Base-by-base conservation (phyloP, 2,888 invertebrate species). In the Anarsia innoxiella region DNA sequence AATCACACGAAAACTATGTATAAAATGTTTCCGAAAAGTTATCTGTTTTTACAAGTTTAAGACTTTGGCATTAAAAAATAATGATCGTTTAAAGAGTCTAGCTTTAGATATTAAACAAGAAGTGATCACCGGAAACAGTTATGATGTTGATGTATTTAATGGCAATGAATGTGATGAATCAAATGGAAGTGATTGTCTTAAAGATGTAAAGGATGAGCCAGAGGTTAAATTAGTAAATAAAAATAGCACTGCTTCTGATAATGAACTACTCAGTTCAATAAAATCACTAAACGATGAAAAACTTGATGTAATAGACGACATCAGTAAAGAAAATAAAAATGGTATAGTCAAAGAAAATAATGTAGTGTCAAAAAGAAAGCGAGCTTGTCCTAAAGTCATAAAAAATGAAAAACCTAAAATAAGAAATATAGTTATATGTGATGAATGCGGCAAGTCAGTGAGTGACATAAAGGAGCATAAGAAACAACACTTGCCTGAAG, bases 361-460 rank as follows among this genome's bases (percentile, higher is more conserved):
- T 31, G 23, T 19, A 31, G 42, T 51, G 33, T 52, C 56, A 28
- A 25, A 47, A 41, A 54, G 42, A 36, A 56, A 51, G 39, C 45
- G 37, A 51, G 49, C 48, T 40, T 53, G 49, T 42, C 44, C 37
- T 46, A 42, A 40, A n/a, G n/a, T n/a, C n/a, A 43, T 33, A 2
- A 58, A 25, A 15, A 10, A 40, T 46, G 8, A 10, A 25, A 36
- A 39, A 9, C 10, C 2, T n/a, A 19, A 3, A 19, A 19, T 3
- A 19, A 15, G 8, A 39, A 40, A 35, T 19, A n/a, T 8, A 13
- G 58, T 66, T 45, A 52, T 82, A 10, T 83, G 83, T 44, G 77
- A 72, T 1, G 69, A 72, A 40, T 83, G 83, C 30, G 83, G 83
- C 0, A 70, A 72, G 30, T 50, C 54, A 0, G 76, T 80, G 0